phyloP scores from a whole-genome alignment of 2,888 invertebrate species.

The Melitaea athalia region DNA sequence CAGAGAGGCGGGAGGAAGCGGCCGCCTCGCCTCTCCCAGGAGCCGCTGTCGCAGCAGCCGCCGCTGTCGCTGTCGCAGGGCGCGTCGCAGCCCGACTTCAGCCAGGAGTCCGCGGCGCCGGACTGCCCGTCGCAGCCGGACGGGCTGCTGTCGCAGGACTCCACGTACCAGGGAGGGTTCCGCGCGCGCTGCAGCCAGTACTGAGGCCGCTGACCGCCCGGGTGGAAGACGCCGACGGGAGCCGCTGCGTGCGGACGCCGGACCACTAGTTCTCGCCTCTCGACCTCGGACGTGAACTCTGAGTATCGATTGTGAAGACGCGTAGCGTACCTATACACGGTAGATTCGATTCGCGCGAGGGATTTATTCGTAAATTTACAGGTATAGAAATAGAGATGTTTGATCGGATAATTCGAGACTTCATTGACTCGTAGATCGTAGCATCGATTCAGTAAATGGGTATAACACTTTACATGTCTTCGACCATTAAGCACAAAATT shows the following conservation, averaged over 20 bases:
- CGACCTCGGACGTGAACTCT: constrained; percentile 50
- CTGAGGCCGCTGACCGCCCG: constrained; percentile 85
- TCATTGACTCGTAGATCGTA: constrained; percentile 26
- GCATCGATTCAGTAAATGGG: constrained; percentile 9
- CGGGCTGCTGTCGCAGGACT: constrained; percentile 96
- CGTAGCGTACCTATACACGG: constrained; percentile 41
- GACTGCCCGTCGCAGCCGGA: constrained; percentile 97
- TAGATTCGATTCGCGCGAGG: constrained; percentile 47
- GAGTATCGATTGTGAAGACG: constrained; percentile 48
- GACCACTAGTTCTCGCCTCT: constrained; percentile 42
- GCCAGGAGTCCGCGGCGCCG: constrained; percentile 91
- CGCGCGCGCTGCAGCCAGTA: constrained; percentile 86
- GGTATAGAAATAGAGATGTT: constrained; percentile 56
- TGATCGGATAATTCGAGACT: constrained; percentile 25
- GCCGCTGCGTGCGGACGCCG: constrained; percentile 41
- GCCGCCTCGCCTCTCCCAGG: constrained; percentile 83
- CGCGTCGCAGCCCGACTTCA: constrained; percentile 87
- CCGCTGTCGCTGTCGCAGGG: constrained; percentile 88
- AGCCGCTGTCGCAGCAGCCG: constrained; percentile 88
- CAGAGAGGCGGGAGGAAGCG: constrained; percentile 72
- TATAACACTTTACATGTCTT: constrained; percentile 16
- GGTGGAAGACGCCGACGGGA: constrained; percentile 56
- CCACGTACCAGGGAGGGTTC: constrained; percentile 90
- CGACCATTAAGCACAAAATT: constrained; percentile 40
- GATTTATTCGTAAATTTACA: constrained; percentile 56